Evolutionary conservation across 2,888 invertebrate species (phyloP).

Genomic region (Parelbella ahira): DNA sequence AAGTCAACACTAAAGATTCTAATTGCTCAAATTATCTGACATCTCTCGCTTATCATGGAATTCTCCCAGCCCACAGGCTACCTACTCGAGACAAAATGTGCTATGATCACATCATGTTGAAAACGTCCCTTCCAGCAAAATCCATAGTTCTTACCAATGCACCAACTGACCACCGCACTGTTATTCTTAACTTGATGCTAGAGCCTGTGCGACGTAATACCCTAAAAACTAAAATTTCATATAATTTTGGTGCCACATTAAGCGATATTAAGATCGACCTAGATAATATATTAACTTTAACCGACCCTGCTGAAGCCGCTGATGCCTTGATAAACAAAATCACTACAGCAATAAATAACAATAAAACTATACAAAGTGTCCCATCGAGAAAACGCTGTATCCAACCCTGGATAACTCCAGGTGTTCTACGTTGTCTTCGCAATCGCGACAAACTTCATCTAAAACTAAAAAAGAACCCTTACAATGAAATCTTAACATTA

Average conservation of each 20-base stretch:
- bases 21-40: slow-evolving; percentile 23
- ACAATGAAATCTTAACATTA: slow-evolving; percentile 1
- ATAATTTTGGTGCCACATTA: slow-evolving; percentile 5
- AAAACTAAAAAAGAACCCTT: slow-evolving; percentile 16
- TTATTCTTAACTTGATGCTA: slow-evolving; percentile 17
- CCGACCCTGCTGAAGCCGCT: slow-evolving; percentile 17
- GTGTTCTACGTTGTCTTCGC: slow-evolving; percentile 21
- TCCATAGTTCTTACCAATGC: slow-evolving; percentile 22
- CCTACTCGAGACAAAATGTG: slow-evolving; percentile 29
- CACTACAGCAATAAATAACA: slow-evolving; percentile 10
- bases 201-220: background rate
- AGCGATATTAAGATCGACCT: slow-evolving; percentile 12
- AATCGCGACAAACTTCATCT: slow-evolving; percentile 21
- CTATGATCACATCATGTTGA: slow-evolving; percentile 28
- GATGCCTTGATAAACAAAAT: slow-evolving; percentile 12
- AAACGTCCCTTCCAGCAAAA: slow-evolving; percentile 12
- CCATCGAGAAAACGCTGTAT: slow-evolving; percentile 13
- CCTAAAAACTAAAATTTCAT: slow-evolving; percentile 8
- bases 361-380: slow-evolving; percentile 6
- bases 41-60: slow-evolving; percentile 24
- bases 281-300: background rate
- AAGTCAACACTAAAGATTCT: slow-evolving; percentile 16
- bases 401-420: slow-evolving; percentile 25
- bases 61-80: slow-evolving; percentile 25
- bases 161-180: slow-evolving; percentile 25